These are phyloP conservation scores for Elymnias hypermnestra DNA, from an alignment of 1,140 invertebrate species.

Conservation along the genomic window DNA sequence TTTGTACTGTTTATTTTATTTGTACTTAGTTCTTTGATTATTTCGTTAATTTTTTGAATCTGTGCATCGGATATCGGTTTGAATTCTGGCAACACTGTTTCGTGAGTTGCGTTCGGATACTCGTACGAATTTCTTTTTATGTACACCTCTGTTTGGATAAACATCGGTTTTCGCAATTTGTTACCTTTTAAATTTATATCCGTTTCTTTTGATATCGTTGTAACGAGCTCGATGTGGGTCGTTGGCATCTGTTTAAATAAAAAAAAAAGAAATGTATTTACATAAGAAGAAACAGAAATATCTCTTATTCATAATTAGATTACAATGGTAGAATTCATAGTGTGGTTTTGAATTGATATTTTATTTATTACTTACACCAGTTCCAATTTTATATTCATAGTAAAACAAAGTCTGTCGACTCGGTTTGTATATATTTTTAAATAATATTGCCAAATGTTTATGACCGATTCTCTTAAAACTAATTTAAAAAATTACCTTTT, in stretches of 20 bases:
- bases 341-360: too few species aligned
- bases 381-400: too few species aligned
- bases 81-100: constrained; percentile 50
- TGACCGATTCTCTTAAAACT: too few species aligned
- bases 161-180: constrained; percentile 56
- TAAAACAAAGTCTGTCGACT: too few species aligned
- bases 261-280: constrained; percentile 40
- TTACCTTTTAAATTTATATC: constrained; percentile 30
- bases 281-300: constrained; percentile 11
- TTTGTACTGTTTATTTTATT: constrained; percentile 33
- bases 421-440: too few species aligned
- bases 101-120: constrained; percentile 41
- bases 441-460: too few species aligned
- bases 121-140: constrained; percentile 42
- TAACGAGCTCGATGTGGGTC: constrained; percentile 62
- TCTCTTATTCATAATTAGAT: too few species aligned
- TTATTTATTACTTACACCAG: too few species aligned
- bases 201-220: constrained; percentile 29
- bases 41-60: constrained; percentile 51
- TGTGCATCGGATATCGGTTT: constrained; percentile 66
- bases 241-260: constrained; percentile 64
- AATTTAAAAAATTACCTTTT: too few species aligned
- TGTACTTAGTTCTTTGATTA: constrained; percentile 48
- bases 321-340: too few species aligned
- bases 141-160: constrained; percentile 51